Conservation (phyloP, 2,888 invertebrate species). For the Eilema caniola region DNA sequence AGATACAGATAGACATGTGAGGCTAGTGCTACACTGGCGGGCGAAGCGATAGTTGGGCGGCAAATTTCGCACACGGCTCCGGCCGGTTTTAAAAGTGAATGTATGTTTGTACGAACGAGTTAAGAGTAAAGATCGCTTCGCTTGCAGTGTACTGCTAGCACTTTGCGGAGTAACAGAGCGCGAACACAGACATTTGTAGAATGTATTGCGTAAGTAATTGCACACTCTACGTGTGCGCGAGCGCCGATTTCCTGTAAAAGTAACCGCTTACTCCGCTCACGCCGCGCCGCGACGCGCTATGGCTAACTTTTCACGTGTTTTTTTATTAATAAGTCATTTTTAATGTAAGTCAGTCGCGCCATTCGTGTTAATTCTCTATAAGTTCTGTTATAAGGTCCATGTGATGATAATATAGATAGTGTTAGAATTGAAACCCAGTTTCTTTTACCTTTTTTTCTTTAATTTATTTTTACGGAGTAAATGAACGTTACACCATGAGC, state of each 20-base stretch:
- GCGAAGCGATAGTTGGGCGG: constrained; percentile 21
- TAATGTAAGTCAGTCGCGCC: constrained; percentile 83
- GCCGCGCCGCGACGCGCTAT: constrained; percentile 56
- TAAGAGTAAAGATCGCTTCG: constrained; percentile 24
- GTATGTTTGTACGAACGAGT: constrained; percentile 7
- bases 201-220: constrained; percentile 52
- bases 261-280: constrained; percentile 33
- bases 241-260: constrained; percentile 51
- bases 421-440: constrained; percentile 58
- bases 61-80: constrained; percentile 1
- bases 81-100: constrained; percentile 11
- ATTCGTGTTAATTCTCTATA: constrained; percentile 74
- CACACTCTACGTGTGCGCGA: constrained; percentile 52
- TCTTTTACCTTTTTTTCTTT: constrained; percentile 50
- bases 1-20: constrained; percentile 33
- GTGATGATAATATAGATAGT: constrained; percentile 59
- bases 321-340: constrained; percentile 70
- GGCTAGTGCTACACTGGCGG: constrained; percentile 29
- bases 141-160: constrained; percentile 33
- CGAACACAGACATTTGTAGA: constrained; percentile 49
- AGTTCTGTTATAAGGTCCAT: constrained; percentile 61
- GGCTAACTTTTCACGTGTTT: constrained; percentile 59
- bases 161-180: constrained; percentile 57
- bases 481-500: constrained; percentile 49
- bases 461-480: constrained; percentile 51